Percentiles rank a stretch among this genome's conserved stretches.
Evolutionary conservation across 2,113 vertebrate genomes (phyloP).

Genomic region (Lophius piscatorius): DNA sequence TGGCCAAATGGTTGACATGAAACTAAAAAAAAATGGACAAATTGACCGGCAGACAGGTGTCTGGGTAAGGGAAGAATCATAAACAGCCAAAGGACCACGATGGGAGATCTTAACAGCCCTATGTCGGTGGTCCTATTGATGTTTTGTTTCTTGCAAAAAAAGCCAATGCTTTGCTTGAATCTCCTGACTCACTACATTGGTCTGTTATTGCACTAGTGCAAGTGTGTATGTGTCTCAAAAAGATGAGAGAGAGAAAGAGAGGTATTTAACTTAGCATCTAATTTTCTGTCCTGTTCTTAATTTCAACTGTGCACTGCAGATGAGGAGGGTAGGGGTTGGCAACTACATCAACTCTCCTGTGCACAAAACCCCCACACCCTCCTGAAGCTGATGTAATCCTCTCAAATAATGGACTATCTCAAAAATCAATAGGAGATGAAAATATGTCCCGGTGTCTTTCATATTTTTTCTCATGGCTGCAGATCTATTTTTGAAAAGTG

Average conservation of each 20-base stretch:
- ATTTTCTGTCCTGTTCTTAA: constrained; percentile 49
- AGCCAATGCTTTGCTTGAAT: constrained; percentile 22
- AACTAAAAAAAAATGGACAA: not conserved
- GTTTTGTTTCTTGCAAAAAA: constrained; percentile 46
- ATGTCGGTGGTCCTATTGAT: constrained; percentile 51
- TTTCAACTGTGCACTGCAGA: constrained; percentile 60
- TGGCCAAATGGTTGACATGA: not conserved
- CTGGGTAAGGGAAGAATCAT: constrained; percentile 21
- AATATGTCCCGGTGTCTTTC: constrained; percentile 1
- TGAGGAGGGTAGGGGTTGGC: constrained; percentile 19
- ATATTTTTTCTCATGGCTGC: constrained; percentile 1
- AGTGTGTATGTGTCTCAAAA: constrained; percentile 1
- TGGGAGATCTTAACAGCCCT: constrained; percentile 43
- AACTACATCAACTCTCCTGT: constrained; percentile 46
- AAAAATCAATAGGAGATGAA: constrained; percentile 22
- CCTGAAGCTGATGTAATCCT: constrained; percentile 51
- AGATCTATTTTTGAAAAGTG: constrained; percentile 4
- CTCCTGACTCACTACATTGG: constrained; percentile 26
- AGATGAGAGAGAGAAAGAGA: constrained; percentile 29
- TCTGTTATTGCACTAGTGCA: constrained; percentile 11
- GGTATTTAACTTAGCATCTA: constrained; percentile 37
- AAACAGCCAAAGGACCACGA: constrained; percentile 21
- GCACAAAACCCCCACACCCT: not conserved
- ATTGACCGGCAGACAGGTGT: not conserved
- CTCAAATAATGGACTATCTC: constrained; percentile 31